These are phyloP conservation scores for Lathamus discolor DNA, from an alignment of 2,113 vertebrate species.

Conservation along the genomic window DNA sequence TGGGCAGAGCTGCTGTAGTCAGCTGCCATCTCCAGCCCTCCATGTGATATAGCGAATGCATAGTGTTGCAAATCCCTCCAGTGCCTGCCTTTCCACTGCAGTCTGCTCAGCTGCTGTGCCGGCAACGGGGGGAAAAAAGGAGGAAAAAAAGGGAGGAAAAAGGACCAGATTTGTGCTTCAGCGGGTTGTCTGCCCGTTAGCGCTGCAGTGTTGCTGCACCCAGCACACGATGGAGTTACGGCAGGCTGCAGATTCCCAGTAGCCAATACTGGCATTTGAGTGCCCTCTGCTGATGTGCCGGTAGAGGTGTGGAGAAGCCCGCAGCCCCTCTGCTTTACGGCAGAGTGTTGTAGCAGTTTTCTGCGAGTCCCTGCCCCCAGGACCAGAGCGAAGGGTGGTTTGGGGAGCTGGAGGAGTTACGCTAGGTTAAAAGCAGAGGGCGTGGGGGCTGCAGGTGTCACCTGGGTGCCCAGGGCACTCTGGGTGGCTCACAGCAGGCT, in stretches of 20 bases:
- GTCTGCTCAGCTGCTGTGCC: not conserved
- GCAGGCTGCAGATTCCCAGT: not conserved
- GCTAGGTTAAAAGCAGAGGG: rapidly evolving
- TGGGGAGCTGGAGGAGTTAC: not conserved
- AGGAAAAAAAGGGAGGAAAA: rapidly evolving
- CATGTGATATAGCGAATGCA: rapidly evolving
- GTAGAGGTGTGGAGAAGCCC: not conserved
- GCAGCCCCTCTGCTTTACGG: not conserved
- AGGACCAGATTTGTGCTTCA: not conserved
- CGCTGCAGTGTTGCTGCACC: not conserved
- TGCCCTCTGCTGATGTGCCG: constrained; percentile 47
- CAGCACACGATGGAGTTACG: not conserved
- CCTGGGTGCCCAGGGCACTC: too few species aligned
- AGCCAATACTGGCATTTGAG: not conserved
- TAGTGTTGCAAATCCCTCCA: not conserved
- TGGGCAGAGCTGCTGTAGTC: not conserved
- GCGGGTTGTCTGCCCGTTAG: rapidly evolving
- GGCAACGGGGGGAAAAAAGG: rapidly evolving
- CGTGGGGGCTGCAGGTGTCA: not conserved
- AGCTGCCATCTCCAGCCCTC: not conserved
- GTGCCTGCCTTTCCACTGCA: not conserved
- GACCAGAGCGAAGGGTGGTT: too few species aligned
- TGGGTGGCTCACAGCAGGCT: not conserved
- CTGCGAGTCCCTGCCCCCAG: not conserved
- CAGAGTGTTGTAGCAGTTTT: not conserved